Conservation (phyloP, 2,888 invertebrate species). For the Phymatocera aterrima region DNA sequence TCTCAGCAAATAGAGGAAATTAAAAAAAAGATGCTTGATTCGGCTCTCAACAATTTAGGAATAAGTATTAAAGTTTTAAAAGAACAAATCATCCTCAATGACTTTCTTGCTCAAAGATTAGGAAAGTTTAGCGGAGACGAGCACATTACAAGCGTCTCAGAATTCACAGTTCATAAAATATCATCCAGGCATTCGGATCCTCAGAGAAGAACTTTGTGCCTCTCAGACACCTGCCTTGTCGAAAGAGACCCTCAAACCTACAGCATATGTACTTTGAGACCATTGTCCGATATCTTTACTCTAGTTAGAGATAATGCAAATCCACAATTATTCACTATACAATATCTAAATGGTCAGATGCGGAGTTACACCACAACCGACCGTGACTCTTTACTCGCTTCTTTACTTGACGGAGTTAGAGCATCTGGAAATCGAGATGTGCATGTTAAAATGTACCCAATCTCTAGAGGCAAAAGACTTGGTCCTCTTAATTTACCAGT, state of each 20-base stretch:
- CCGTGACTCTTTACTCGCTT: conserved; percentile 96
- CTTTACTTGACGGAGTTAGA: conserved; percentile 96
- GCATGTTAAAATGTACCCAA: conserved; percentile 91
- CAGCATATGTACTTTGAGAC: conserved; percentile 91
- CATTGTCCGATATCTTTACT: conserved; percentile 91
- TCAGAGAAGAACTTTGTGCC: conserved; percentile 91
- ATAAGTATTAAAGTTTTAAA: conserved; percentile 89
- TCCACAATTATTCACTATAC: conserved; percentile 95
- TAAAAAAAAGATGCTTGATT: conserved; percentile 90
- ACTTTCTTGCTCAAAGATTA: conserved; percentile 91
- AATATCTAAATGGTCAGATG: conserved; percentile 94
- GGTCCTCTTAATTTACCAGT: conserved; percentile 93
- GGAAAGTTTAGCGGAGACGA: conserved; percentile 96
- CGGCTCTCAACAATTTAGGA: conserved; percentile 88
- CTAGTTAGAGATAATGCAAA: conserved; percentile 92
- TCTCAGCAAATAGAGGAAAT: conserved; percentile 91
- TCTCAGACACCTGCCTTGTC: conserved; percentile 96
- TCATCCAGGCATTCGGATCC: conserved; percentile 89
- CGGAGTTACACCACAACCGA: conserved; percentile 95
- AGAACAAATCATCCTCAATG: conserved; percentile 89
- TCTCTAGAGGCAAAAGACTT: conserved; percentile 90
- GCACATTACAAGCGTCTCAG: conserved; percentile 96
- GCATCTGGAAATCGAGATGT: conserved; percentile 98
- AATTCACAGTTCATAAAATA: conserved; percentile 96
- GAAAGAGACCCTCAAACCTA: conserved; percentile 99